Base-by-base conservation (phyloP, 2,888 invertebrate genomes). In the Pedicia rivosa region DNA sequence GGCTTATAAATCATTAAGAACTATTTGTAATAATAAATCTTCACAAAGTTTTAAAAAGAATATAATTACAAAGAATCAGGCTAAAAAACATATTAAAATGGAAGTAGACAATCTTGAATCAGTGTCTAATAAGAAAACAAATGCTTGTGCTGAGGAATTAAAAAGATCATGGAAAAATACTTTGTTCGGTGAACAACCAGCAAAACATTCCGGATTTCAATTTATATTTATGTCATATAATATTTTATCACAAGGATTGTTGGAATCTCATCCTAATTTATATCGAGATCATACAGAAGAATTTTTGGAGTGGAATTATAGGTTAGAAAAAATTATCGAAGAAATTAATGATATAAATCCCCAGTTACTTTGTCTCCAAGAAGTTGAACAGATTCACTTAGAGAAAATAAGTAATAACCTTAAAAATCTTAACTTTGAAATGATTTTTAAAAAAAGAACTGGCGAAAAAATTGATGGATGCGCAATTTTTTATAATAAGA, bases 141-240 rank as follows among this genome's bases (percentile, higher is more conserved):
- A n/a, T n/a, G n/a, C n/a, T n/a, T n/a, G n/a, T n/a, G n/a, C n/a
- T n/a, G n/a, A n/a, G n/a, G n/a, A n/a, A n/a, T n/a, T n/a, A n/a
- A n/a, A n/a, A n/a, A n/a, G n/a, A n/a, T n/a, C n/a, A n/a, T n/a
- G n/a, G n/a, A n/a, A n/a, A n/a, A n/a, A n/a, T n/a, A n/a, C n/a
- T n/a, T n/a, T n/a, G n/a, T n/a, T n/a, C n/a, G n/a, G n/a, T n/a
- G n/a, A n/a, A n/a, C n/a, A n/a, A n/a, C n/a, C 6, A 12, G 12
- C 10, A 12, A 25, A 16, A 26, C 16, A 4, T 19, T 22, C 16
- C 2, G 37, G 42, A 7, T n/a, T 17, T 15, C 15, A 14, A 6
- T 76, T 88, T 48, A 74, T 70, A 42, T 57, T 91, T 19, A 65
- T 90, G 55, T 81, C 81, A 0, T 94, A 90, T 58, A 94, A 95